phyloP scores from a whole-genome alignment of 2,888 invertebrate species.

The Latrodectus hesperus region DNA sequence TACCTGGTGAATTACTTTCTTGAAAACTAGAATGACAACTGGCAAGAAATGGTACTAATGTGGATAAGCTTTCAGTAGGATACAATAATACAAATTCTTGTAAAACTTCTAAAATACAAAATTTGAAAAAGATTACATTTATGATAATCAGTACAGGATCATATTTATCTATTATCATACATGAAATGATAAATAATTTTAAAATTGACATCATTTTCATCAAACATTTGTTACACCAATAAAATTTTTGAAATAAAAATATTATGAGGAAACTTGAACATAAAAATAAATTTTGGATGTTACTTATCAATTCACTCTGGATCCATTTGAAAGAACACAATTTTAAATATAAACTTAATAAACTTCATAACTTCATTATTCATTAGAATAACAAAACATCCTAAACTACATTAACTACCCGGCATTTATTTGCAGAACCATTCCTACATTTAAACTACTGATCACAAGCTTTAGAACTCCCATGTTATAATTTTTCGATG shows the following conservation, averaged over 20 bases:
- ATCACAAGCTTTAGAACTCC: no score
- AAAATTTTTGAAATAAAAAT: background rate
- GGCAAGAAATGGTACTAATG: constrained; percentile 88
- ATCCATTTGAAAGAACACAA: no score
- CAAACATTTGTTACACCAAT: background rate
- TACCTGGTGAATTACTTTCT: constrained; percentile 78
- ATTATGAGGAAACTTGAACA: no score
- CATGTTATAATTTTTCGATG: no score
- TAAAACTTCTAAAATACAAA: constrained; percentile 79
- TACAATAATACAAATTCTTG: constrained; percentile 86
- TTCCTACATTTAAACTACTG: no score
- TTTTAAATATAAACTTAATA: no score
- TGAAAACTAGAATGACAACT: constrained; percentile 89
- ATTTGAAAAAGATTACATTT: background rate
- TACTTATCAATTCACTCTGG: no score
- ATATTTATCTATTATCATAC: background rate
- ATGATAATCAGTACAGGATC: background rate
- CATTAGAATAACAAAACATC: no score
- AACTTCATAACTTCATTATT: no score
- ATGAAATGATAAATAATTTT: background rate
- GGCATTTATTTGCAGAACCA: no score
- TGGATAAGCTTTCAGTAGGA: constrained; percentile 86
- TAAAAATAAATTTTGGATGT: no score
- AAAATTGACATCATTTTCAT: background rate
- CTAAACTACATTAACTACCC: no score